These are phyloP conservation scores for Platysteira castanea DNA, from an alignment of 2,113 vertebrate genomes.

Conservation along the genomic window DNA sequence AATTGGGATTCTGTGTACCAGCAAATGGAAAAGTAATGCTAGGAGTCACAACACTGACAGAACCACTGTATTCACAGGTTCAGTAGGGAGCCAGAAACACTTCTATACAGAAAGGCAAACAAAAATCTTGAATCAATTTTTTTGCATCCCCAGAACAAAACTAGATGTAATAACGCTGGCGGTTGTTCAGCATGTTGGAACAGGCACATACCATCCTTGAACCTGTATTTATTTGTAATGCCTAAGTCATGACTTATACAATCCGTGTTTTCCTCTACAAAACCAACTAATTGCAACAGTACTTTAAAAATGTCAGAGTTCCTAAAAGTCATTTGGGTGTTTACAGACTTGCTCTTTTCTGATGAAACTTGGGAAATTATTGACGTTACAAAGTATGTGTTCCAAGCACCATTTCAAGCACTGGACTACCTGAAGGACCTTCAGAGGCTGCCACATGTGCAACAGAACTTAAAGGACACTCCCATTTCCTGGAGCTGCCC, in stretches of 20 bases:
- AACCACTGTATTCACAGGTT: background rate
- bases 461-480: background rate
- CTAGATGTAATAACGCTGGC: background rate
- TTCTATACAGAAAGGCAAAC: background rate
- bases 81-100: background rate
- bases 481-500: background rate
- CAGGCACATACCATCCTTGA: background rate
- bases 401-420: background rate
- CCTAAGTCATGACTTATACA: background rate
- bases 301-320: background rate
- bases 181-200: background rate
- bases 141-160: background rate
- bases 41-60: background rate
- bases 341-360: background rate
- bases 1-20: accelerated
- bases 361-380: background rate
- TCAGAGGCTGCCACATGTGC: background rate
- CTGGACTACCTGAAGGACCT: background rate
- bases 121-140: background rate
- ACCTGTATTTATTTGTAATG: background rate
- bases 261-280: background rate
- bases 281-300: background rate
- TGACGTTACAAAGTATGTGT: background rate
- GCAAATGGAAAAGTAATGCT: background rate
- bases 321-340: background rate